Conservation (phyloP, 2,113 vertebrate genomes). For the Rana temporaria region DNA sequence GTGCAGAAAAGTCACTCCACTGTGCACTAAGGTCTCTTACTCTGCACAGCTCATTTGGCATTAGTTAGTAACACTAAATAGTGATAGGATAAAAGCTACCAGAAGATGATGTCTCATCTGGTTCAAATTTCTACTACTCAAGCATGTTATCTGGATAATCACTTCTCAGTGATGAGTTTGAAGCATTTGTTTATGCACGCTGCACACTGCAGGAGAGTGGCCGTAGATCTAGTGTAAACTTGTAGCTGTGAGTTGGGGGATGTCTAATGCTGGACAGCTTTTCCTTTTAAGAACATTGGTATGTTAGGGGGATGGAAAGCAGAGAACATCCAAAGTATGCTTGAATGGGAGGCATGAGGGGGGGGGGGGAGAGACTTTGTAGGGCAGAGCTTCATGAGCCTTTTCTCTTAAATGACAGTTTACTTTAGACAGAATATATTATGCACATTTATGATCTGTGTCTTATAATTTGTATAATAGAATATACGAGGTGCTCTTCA, state of each 20-base stretch:
- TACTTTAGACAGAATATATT: conserved; percentile 24
- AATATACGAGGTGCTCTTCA: conserved; percentile 27
- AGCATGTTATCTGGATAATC: neutral
- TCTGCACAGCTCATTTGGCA: no score
- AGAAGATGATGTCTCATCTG: no score
- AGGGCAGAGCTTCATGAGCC: conserved; percentile 9
- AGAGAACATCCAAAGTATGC: conserved; percentile 39
- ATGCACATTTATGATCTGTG: conserved; percentile 25
- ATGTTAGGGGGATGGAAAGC: conserved; percentile 51
- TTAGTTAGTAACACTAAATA: no score
- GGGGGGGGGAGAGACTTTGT: neutral
- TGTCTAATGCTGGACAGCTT: conserved; percentile 13
- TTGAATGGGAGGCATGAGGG: conserved; percentile 27
- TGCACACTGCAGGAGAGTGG: neutral
- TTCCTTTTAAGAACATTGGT: conserved; percentile 36
- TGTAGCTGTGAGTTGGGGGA: conserved; percentile 33
- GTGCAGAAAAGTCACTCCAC: no score
- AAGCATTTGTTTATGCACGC: neutral
- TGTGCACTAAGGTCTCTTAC: no score
- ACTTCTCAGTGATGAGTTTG: neutral
- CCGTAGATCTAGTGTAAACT: conserved; percentile 23
- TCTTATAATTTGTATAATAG: conserved; percentile 23
- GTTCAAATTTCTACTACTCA: no score
- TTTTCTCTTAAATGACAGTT: conserved; percentile 32
- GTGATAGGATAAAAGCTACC: no score